phyloP scores from a whole-genome alignment of 2,888 invertebrate species.

The Nematopogon swammerdamellus region DNA sequence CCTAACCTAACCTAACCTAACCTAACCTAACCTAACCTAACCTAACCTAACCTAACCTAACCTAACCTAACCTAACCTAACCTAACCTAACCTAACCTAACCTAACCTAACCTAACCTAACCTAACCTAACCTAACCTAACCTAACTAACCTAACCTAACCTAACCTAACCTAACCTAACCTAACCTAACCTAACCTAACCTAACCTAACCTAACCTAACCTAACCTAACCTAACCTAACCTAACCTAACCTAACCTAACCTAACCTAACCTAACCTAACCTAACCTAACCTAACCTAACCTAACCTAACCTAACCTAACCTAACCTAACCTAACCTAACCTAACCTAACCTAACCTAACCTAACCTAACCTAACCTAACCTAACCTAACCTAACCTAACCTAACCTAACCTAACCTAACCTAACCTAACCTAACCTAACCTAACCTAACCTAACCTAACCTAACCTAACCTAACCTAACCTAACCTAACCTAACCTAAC shows the following conservation, averaged over 20 bases:
- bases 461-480: slow-evolving; percentile 13
- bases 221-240: slow-evolving; percentile 10
- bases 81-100: slow-evolving; percentile 9
- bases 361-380: slow-evolving; percentile 12
- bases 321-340: slow-evolving; percentile 12
- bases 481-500: slow-evolving; percentile 13
- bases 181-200: slow-evolving; percentile 10
- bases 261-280: slow-evolving; percentile 11
- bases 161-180: slow-evolving; percentile 10
- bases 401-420: slow-evolving; percentile 13
- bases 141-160: slow-evolving; percentile 6
- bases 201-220: slow-evolving; percentile 10
- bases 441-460: slow-evolving; percentile 13
- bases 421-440: slow-evolving; percentile 13
- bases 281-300: slow-evolving; percentile 11
- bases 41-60: slow-evolving; percentile 8
- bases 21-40: slow-evolving; percentile 8
- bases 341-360: slow-evolving; percentile 12
- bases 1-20: slow-evolving; percentile 9
- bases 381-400: slow-evolving; percentile 11
- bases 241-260: slow-evolving; percentile 11
- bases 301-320: slow-evolving; percentile 11
- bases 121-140: slow-evolving; percentile 9
- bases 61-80: slow-evolving; percentile 8
- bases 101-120: slow-evolving; percentile 8